These are phyloP conservation scores for Chymomyza costata DNA, from an alignment of 1,140 invertebrate genomes.

Conservation along the genomic window DNA sequence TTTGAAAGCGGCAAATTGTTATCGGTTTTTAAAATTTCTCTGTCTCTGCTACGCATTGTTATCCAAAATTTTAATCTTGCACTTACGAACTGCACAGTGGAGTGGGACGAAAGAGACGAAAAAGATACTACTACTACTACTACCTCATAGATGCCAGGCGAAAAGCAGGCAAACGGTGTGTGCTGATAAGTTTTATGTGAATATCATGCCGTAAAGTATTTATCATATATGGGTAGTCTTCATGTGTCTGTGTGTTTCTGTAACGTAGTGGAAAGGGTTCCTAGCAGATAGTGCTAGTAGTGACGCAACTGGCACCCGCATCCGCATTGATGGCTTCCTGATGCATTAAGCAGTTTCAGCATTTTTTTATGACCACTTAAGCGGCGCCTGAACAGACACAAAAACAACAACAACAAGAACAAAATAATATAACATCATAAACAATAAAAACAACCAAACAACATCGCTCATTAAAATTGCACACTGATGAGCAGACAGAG, in stretches of 20 bases:
- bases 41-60: no score
- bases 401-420: slow-evolving; percentile 19
- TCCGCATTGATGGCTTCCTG: slow-evolving; percentile 54
- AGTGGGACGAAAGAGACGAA: slow-evolving; percentile 2
- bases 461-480: no score
- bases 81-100: slow-evolving; percentile 57
- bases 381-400: slow-evolving; percentile 17
- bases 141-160: slow-evolving; percentile 26
- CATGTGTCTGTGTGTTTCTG: slow-evolving; percentile 18
- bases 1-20: slow-evolving; percentile 37
- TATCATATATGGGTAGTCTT: no score
- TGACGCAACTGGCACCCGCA: slow-evolving; percentile 45
- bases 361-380: slow-evolving; percentile 72
- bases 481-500: no score
- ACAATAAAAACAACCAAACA: no score
- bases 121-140: slow-evolving; percentile 5
- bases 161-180: slow-evolving; percentile 19
- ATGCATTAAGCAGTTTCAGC: slow-evolving; percentile 71
- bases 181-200: slow-evolving; percentile 45
- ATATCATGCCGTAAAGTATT: slow-evolving; percentile 18
- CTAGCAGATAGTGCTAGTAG: no score
- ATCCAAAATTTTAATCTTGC: slow-evolving; percentile 72
- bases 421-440: no score
- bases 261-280: background rate
- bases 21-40: slow-evolving; percentile 37